These are phyloP conservation scores for Saccopteryx leptura DNA, from an alignment of 2,113 vertebrate genomes.

Conservation along the genomic window DNA sequence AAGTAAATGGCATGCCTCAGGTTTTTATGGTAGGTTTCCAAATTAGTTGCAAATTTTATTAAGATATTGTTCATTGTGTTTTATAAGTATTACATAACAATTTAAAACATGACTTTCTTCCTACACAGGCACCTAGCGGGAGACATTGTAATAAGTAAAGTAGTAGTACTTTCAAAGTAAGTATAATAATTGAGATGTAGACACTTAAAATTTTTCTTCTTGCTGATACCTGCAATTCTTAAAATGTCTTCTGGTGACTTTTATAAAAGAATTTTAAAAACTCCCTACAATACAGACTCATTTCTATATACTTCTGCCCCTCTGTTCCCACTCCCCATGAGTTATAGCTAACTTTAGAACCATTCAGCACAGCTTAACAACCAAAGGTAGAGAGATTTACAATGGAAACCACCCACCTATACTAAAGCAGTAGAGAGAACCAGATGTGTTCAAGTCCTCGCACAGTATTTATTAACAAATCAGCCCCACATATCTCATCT, in stretches of 20 bases:
- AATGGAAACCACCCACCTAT: not conserved
- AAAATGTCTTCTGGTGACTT: constrained; percentile 33
- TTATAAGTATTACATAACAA: not conserved
- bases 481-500: not conserved
- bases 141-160: not conserved
- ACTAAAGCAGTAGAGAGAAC: constrained; percentile 22
- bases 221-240: constrained; percentile 32
- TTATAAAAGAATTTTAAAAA: constrained; percentile 3
- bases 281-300: not conserved
- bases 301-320: not conserved
- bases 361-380: not conserved
- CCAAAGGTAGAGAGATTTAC: constrained; percentile 44
- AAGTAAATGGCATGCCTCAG: not conserved
- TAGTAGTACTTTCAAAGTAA: not conserved
- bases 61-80: not conserved
- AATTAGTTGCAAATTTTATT: constrained; percentile 29
- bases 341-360: constrained; percentile 59
- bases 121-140: not conserved
- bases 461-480: not conserved
- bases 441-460: constrained; percentile 31
- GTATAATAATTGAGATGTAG: not conserved
- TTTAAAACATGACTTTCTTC: constrained; percentile 6
- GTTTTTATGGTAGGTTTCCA: constrained; percentile 20
- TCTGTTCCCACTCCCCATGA: not conserved
- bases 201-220: constrained; percentile 18